Conservation (phyloP, 2,113 vertebrate species). For the Mastomys coucha region DNA sequence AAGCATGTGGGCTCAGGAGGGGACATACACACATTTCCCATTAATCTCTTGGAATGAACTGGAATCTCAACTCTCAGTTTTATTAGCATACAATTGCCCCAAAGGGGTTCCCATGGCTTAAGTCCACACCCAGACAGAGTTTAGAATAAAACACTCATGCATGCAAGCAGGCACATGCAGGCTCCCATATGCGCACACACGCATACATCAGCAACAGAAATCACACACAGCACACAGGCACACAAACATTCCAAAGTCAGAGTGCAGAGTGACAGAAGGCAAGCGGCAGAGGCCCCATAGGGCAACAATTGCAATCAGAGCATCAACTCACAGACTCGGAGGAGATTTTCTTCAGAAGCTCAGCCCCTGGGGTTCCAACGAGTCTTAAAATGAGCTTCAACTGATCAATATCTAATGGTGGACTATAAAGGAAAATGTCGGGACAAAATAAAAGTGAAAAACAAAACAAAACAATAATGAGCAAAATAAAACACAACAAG, state of each 20-base stretch:
- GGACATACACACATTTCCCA: neutral
- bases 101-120: neutral
- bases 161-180: neutral
- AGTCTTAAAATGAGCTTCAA: constrained; percentile 99
- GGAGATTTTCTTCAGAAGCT: constrained; percentile 99
- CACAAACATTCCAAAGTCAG: constrained; percentile 70
- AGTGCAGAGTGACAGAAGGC: constrained; percentile 75
- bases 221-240: neutral
- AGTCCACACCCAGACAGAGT: neutral
- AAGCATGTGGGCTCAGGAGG: neutral
- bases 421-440: constrained; percentile 98
- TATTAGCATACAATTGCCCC: neutral
- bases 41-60: constrained; percentile 15
- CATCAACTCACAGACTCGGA: constrained; percentile 97
- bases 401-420: constrained; percentile 99
- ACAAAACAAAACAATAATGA: constrained; percentile 81
- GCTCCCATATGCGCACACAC: neutral
- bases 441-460: constrained; percentile 89
- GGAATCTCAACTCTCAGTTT: constrained; percentile 42
- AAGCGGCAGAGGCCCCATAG: constrained; percentile 78
- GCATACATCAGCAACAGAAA: too few relatives aligned
- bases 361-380: constrained; percentile 96
- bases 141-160: constrained; percentile 46
- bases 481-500: constrained; percentile 84
- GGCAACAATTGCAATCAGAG: constrained; percentile 88